Evolutionary conservation across 2,888 invertebrate species (phyloP).

Genomic region (Scaptodrosophila latifasciaeformis): DNA sequence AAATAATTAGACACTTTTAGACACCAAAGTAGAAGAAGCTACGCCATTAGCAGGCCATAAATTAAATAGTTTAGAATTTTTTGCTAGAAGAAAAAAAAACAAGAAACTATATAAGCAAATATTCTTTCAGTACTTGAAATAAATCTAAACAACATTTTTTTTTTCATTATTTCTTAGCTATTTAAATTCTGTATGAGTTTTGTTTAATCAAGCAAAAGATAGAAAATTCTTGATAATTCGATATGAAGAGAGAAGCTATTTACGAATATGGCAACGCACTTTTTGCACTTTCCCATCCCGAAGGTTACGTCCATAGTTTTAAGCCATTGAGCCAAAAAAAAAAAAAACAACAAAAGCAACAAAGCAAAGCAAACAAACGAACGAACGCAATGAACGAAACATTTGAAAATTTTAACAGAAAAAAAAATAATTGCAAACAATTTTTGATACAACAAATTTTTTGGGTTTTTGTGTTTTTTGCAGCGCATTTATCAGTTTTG

Average conservation of each 20-base stretch:
- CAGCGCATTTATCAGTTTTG: slow-evolving; percentile 10
- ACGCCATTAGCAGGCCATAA: not conserved
- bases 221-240: not conserved
- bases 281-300: slow-evolving; percentile 75
- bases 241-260: slow-evolving; percentile 9
- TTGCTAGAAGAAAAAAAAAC: slow-evolving; percentile 44
- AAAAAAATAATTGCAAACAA: no score
- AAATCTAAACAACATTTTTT: no score
- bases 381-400: slow-evolving; percentile 15
- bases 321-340: slow-evolving; percentile 64
- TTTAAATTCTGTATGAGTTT: slow-evolving; percentile 14
- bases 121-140: no score
- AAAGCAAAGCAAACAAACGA: slow-evolving; percentile 17
- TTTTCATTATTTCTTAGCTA: no score
- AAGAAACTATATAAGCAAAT: no score
- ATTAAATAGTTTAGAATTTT: slow-evolving; percentile 46
- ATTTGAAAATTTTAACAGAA: not conserved
- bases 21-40: not conserved
- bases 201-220: slow-evolving; percentile 23
- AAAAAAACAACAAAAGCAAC: slow-evolving; percentile 35
- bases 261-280: slow-evolving; percentile 68
- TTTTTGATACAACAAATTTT: not conserved
- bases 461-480: not conserved
- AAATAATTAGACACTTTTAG: slow-evolving; percentile 9
- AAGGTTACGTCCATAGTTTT: slow-evolving; percentile 76